Evolutionary conservation across 2,113 vertebrate genomes (phyloP), one percentile per base, ranked within the genome.

Genomic region (Syrmaticus mikado): DNA sequence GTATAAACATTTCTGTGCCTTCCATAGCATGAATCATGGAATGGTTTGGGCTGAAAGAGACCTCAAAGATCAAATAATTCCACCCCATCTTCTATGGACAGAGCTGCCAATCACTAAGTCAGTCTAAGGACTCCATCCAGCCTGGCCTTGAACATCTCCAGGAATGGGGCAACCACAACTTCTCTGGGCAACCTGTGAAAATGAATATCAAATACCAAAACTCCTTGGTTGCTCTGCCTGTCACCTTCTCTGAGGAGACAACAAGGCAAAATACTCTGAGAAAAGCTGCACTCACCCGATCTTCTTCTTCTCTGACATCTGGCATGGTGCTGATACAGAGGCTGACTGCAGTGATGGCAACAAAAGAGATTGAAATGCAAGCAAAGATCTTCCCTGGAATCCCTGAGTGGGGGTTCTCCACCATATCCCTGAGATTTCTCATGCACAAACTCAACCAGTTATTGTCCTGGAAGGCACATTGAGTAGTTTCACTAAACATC

Each of bases 281-380:
- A 78, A 88, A 36, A 30, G 45, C 50, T 71, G 46, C 65, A 97
- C 99, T 99, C 96, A 99, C 99, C 98, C 98, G 97, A 88, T 99
- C 99, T 95, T 99, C 99, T 83, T 99, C 99, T 13, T 98, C 98
- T 89, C 99, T 97, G 86, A 99, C 97, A 93, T 99, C 99, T 6
- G 99, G 99, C 99, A 99, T 99, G 96, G 99, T 99, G 97, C 99
- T 99, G 94, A 99, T 97, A 95, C 99, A 99, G 92, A 99, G 98
- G 85, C 99, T 99, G 81, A 99, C 98, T 2, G 99, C 98, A 3
- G 99, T 99, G 97, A 99, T 99, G 91, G 98, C 99, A 94, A 99
- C 99, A 95, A 99, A 99, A 66, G 98, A 92, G 89, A 99, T 92
- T 0, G 99, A 99, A 86, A 99, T 98, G 79, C 98, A 99, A 93